These are phyloP conservation scores for Entomyzon cyanotis DNA, from an alignment of 2,113 vertebrate species.

Conservation along the genomic window DNA sequence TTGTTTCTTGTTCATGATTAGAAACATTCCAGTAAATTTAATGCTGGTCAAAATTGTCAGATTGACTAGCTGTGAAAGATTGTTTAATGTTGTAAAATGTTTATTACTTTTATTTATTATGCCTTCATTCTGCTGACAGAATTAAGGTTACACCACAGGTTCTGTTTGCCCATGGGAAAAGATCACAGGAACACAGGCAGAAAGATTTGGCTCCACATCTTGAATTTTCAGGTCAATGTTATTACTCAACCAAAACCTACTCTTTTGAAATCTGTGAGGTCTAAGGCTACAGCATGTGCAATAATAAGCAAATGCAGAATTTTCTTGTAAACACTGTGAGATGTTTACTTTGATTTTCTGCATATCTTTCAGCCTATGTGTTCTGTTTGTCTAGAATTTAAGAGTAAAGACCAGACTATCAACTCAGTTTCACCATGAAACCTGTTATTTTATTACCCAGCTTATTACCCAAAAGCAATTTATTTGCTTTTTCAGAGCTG, in stretches of 20 bases:
- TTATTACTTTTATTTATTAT: slow-evolving; percentile 31
- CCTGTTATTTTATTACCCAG: not conserved
- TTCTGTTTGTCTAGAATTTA: not conserved
- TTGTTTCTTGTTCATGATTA: not conserved
- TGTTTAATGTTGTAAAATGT: slow-evolving; percentile 8
- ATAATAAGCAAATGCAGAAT: slow-evolving; percentile 30
- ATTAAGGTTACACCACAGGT: not conserved
- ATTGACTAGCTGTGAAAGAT: not conserved
- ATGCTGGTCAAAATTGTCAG: not conserved
- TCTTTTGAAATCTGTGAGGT: slow-evolving; percentile 18
- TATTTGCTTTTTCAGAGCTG: slow-evolving; percentile 8
- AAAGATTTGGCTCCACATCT: not conserved
- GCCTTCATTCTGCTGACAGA: not conserved
- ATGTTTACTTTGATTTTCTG: slow-evolving; percentile 10
- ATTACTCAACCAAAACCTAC: not conserved
- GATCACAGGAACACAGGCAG: not conserved
- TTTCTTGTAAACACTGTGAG: not conserved
- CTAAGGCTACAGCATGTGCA: not conserved
- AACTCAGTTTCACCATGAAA: not conserved
- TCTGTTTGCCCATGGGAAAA: not conserved
- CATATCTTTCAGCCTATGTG: not conserved
- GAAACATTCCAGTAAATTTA: slow-evolving; percentile 9
- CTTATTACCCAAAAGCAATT: not conserved
- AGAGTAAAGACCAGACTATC: not conserved
- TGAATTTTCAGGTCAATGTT: slow-evolving; percentile 2